Percentiles rank a stretch among this genome's conserved stretches.
These are phyloP conservation scores for Ecliptopera silaceata DNA, from an alignment of 2,888 invertebrate species.

Conservation along the genomic window DNA sequence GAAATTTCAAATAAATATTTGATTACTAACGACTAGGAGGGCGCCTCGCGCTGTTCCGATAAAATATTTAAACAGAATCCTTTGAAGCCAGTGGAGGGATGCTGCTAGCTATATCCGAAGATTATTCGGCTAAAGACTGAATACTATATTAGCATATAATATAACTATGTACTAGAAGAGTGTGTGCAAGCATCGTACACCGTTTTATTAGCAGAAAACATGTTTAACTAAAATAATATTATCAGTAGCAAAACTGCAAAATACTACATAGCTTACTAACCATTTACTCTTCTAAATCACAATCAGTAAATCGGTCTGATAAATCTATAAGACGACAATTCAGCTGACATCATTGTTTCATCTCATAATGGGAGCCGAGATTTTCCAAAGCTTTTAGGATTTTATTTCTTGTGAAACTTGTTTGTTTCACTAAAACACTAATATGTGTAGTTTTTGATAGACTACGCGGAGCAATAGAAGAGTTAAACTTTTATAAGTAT, in stretches of 20 bases:
- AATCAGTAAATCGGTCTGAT: slow-evolving; percentile 43
- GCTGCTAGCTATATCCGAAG: slow-evolving; percentile 1
- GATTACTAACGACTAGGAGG: slow-evolving; percentile 19
- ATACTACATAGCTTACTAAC: not conserved
- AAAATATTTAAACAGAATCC: slow-evolving; percentile 40
- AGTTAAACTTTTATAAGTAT: too few species aligned
- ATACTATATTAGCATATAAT: too few species aligned
- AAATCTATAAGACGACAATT: slow-evolving; percentile 41
- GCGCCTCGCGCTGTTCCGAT: slow-evolving; percentile 7
- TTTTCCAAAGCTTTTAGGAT: not conserved
- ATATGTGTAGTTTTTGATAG: too few species aligned
- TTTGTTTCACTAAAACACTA: too few species aligned
- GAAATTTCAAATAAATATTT: slow-evolving; percentile 32
- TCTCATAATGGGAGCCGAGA: not conserved
- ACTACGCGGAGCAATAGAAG: too few species aligned
- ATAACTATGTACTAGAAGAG: too few species aligned
- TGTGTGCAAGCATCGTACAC: too few species aligned
- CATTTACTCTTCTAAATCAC: slow-evolving; percentile 22
- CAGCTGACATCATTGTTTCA: slow-evolving; percentile 29
- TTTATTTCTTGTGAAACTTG: too few species aligned
- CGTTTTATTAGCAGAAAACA: too few species aligned
- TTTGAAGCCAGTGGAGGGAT: slow-evolving; percentile 26
- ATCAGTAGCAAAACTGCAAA: too few species aligned
- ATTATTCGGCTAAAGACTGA: too few species aligned
- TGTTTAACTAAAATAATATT: too few species aligned